phyloP scores from a whole-genome alignment of 2,888 invertebrate genomes.

The Lamellibrachia satsuma region DNA sequence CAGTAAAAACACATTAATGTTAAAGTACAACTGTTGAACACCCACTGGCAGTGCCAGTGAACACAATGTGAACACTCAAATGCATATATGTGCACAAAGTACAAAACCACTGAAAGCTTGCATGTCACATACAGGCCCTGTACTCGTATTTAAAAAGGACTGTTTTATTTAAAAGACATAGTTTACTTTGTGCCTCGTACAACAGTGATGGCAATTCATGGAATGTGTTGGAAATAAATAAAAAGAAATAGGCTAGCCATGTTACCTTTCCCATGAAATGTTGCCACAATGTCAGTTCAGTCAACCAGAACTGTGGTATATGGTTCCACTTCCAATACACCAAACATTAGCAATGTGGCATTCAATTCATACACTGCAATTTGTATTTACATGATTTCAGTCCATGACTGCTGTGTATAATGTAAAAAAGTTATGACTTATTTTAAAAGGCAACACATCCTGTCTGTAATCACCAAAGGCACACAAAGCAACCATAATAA shows the following conservation, averaged over 20 bases:
- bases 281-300: not conserved
- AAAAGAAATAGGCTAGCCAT: not conserved
- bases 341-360: not conserved
- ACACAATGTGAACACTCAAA: constrained; percentile 7
- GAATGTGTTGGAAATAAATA: constrained; percentile 5
- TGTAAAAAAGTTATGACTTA: not conserved
- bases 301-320: not conserved
- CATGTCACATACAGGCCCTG: not conserved
- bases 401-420: not conserved
- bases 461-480: not conserved
- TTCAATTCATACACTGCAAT: not conserved
- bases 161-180: not conserved
- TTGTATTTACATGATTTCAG: not conserved
- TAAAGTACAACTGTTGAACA: constrained; percentile 5
- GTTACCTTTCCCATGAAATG: not conserved
- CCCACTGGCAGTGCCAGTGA: not conserved
- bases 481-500: not conserved
- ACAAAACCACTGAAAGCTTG: not conserved
- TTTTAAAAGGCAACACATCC: not conserved
- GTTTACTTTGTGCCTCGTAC: not conserved
- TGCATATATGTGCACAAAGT: not conserved
- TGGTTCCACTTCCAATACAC: too few relatives aligned
- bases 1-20: not conserved
- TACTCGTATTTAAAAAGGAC: not conserved
- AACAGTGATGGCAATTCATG: not conserved